Conservation (phyloP, 2,797 vertebrate genomes). For the Scolopax rusticola region DNA sequence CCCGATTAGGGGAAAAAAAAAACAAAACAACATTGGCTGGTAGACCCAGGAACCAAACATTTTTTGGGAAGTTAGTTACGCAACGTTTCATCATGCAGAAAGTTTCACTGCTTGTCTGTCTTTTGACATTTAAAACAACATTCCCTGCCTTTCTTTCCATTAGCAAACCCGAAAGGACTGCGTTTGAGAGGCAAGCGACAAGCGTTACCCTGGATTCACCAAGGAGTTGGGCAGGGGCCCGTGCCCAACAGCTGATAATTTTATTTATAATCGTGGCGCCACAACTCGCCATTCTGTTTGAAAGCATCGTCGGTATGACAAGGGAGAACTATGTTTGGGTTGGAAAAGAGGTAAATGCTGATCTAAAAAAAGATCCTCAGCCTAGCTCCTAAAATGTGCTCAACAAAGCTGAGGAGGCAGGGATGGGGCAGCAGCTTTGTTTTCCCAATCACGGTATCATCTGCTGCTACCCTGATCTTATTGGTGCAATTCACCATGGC, state of each 20-base stretch:
- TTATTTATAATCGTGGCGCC: not conserved
- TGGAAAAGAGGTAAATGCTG: not conserved
- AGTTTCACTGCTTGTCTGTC: not conserved
- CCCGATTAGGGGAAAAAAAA: not conserved
- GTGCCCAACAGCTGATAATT: not conserved
- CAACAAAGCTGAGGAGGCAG: not conserved
- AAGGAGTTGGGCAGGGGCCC: not conserved
- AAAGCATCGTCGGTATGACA: not conserved
- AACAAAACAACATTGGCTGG: too few species aligned
- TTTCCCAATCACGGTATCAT: not conserved
- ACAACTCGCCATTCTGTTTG: rapidly evolving
- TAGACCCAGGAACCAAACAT: not conserved
- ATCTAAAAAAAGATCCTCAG: not conserved
- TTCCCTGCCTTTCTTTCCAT: not conserved
- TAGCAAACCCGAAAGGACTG: not conserved
- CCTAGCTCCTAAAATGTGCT: not conserved
- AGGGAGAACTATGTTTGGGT: not conserved
- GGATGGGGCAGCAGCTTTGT: not conserved
- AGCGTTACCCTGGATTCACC: not conserved
- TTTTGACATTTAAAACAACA: not conserved
- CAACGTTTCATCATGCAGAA: not conserved
- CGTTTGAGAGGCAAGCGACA: not conserved
- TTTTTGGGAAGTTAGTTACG: not conserved
- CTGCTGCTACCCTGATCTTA: not conserved
- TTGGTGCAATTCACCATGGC: not conserved